Percentiles rank a stretch among this genome's conserved stretches.
Evolutionary conservation across 2,888 invertebrate species (phyloP).

Genomic region (Adela reaumurella): DNA sequence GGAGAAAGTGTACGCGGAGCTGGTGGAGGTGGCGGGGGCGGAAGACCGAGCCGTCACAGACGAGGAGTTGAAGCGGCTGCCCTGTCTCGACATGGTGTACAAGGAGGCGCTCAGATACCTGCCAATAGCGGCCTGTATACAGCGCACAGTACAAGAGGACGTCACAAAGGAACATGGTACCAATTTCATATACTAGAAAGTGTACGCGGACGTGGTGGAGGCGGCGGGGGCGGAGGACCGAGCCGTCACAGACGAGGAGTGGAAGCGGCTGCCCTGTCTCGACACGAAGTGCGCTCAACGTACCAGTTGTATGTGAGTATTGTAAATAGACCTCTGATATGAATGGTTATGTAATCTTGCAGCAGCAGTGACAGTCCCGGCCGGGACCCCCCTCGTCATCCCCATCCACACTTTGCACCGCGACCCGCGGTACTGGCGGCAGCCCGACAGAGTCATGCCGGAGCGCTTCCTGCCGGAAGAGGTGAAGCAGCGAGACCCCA

Average conservation of each 20-base stretch:
- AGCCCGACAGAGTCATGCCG: constrained; percentile 29
- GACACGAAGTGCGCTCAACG: constrained; percentile 42
- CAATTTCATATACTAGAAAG: no score
- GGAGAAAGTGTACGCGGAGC: constrained; percentile 34
- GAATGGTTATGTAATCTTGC: no score
- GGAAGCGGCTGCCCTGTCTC: constrained; percentile 24
- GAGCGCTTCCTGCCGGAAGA: constrained; percentile 35
- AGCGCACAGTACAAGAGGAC: constrained; percentile 34
- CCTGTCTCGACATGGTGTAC: constrained; percentile 33
- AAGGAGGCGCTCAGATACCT: constrained; percentile 32
- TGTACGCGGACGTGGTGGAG: no score
- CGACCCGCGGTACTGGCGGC: constrained; percentile 28
- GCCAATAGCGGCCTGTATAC: constrained; percentile 34
- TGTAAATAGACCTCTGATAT: no score
- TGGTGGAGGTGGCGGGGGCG: constrained; percentile 23
- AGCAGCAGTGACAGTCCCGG: constrained; percentile 32
- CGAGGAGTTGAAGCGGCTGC: constrained; percentile 25
- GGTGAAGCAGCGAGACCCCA: constrained; percentile 25
- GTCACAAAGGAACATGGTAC: no score
- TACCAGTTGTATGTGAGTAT: no score
- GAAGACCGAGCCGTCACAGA: constrained; percentile 18
- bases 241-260: no score
- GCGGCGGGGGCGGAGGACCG: no score
- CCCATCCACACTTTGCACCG: constrained; percentile 34
- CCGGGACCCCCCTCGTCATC: constrained; percentile 29